These are phyloP conservation scores for Perodicticus potto DNA, from an alignment of 2,797 vertebrate species.

Conservation along the genomic window DNA sequence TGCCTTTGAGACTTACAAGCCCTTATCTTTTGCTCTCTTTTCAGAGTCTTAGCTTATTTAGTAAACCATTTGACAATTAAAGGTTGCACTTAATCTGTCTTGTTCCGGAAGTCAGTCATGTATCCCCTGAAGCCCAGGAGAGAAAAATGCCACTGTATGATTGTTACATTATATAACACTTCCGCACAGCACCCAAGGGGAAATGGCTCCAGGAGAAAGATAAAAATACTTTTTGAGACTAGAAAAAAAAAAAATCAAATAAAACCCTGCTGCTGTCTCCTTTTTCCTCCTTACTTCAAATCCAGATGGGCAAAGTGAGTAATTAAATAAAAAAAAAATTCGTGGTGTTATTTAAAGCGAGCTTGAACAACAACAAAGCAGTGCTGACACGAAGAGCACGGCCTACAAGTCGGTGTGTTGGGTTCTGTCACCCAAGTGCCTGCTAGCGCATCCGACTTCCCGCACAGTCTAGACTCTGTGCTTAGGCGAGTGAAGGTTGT, in stretches of 20 bases:
- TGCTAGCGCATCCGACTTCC: not conserved
- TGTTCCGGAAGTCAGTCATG: not conserved
- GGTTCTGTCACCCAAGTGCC: not conserved
- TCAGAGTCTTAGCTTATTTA: not conserved
- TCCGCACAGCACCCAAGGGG: not conserved
- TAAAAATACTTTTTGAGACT: conserved; percentile 66
- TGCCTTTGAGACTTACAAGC: not conserved
- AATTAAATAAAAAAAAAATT: conserved; percentile 27
- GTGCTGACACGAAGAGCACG: not conserved
- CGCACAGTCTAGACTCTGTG: conserved; percentile 11
- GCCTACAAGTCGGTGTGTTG: fast-evolving
- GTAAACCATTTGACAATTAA: not conserved
- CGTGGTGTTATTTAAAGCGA: not conserved
- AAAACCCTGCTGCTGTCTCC: not conserved
- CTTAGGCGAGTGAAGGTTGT: not conserved
- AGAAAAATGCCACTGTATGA: not conserved
- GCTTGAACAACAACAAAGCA: not conserved
- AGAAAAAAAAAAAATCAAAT: not conserved
- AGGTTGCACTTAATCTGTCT: conserved; percentile 6
- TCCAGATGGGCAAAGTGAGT: conserved; percentile 44
- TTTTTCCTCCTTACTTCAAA: conserved; percentile 46
- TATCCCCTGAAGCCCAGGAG: not conserved
- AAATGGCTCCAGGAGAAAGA: conserved; percentile 38
- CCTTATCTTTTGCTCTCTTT: not conserved
- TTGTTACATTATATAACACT: conserved; percentile 33